Evolutionary conservation across 1,140 invertebrate species (phyloP).

Genomic region (Nymphalis io): DNA sequence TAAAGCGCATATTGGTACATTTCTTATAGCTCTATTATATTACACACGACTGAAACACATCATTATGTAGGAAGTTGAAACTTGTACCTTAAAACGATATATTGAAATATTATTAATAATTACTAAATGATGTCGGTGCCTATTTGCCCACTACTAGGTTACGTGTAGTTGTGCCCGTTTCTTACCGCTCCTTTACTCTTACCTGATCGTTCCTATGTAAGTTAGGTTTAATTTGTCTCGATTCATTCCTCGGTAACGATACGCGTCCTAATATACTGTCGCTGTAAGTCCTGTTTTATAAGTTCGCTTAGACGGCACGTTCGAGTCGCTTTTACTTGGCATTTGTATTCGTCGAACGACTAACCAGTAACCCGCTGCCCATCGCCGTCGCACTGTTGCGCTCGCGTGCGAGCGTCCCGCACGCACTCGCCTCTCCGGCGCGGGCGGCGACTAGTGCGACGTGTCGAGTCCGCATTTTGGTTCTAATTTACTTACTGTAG

Average conservation of each 20-base stretch:
- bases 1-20: slow-evolving; percentile 73
- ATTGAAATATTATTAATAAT: slow-evolving; percentile 60
- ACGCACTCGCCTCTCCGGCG: background rate
- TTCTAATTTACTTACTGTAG: slow-evolving; percentile 63
- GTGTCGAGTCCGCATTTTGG: slow-evolving; percentile 51
- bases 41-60: slow-evolving; percentile 68
- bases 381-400: background rate
- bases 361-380: slow-evolving; percentile 11
- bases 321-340: slow-evolving; percentile 32
- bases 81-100: slow-evolving; percentile 70
- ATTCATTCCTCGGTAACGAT: slow-evolving; percentile 65
- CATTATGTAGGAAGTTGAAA: slow-evolving; percentile 68
- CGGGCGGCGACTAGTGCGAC: slow-evolving; percentile 14
- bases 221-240: slow-evolving; percentile 74
- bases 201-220: slow-evolving; percentile 72
- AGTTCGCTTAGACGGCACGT: slow-evolving; percentile 29
- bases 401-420: background rate
- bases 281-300: slow-evolving; percentile 31
- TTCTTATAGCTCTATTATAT: slow-evolving; percentile 72
- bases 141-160: slow-evolving; percentile 66
- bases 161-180: slow-evolving; percentile 58
- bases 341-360: slow-evolving; percentile 36
- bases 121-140: slow-evolving; percentile 64
- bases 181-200: slow-evolving; percentile 59
- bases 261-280: slow-evolving; percentile 27